These are phyloP conservation scores for Suillia variegata DNA, from an alignment of 2,888 invertebrate genomes.

Conservation along the genomic window DNA sequence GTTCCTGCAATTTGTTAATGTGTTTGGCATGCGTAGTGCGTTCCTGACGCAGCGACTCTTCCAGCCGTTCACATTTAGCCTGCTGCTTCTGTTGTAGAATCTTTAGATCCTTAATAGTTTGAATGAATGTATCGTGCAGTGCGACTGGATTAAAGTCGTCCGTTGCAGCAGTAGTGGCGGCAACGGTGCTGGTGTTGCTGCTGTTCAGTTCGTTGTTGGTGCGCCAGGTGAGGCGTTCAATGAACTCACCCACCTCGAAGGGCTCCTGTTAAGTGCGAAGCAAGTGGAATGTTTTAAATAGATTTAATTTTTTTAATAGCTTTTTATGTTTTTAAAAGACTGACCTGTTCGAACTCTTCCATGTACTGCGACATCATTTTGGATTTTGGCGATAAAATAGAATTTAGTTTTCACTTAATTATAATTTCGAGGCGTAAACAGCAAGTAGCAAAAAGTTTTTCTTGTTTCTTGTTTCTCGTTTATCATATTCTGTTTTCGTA, in stretches of 20 bases:
- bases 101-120: slow-evolving; percentile 83
- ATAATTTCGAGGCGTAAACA: slow-evolving; percentile 6
- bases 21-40: slow-evolving; percentile 82
- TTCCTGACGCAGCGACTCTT: slow-evolving; percentile 82
- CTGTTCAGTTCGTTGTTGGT: slow-evolving; percentile 78
- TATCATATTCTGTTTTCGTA: too few species aligned
- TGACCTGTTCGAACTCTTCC: slow-evolving; percentile 84
- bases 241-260: slow-evolving; percentile 96
- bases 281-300: not conserved
- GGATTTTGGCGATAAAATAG: not conserved
- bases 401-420: slow-evolving; percentile 14
- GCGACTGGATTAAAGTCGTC: slow-evolving; percentile 83
- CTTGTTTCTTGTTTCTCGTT: too few species aligned
- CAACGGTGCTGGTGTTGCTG: slow-evolving; percentile 28
- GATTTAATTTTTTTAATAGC: not conserved
- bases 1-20: slow-evolving; percentile 80
- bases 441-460: too few species aligned
- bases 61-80: slow-evolving; percentile 83
- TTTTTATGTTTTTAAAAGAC: too few species aligned
- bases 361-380: slow-evolving; percentile 86
- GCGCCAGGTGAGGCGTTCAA: slow-evolving; percentile 94
- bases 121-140: slow-evolving; percentile 89
- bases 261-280: slow-evolving; percentile 75
- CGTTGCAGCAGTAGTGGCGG: slow-evolving; percentile 22
- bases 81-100: slow-evolving; percentile 83